These are phyloP conservation scores for Strigamia maritima DNA, from an alignment of 2,888 invertebrate genomes.

Conservation along the genomic window DNA sequence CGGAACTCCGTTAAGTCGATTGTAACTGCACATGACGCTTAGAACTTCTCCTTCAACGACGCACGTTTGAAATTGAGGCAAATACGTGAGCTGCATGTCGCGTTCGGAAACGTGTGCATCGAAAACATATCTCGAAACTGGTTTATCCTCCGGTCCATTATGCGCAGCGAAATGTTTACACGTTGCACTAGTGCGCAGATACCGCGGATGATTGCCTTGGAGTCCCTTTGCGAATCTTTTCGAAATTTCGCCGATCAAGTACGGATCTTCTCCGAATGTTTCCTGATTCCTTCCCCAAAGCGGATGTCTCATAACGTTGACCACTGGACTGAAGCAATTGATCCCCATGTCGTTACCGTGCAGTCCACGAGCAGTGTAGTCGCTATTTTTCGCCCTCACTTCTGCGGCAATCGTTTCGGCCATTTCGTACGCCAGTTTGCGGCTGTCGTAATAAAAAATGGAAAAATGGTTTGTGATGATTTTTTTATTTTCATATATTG, in stretches of 20 bases:
- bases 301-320: slow-evolving; percentile 41
- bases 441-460: slow-evolving; percentile 28
- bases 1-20: slow-evolving; percentile 40
- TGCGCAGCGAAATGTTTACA: slow-evolving; percentile 41
- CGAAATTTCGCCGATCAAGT: slow-evolving; percentile 37
- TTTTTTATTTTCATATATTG: neutral
- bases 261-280: slow-evolving; percentile 41
- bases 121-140: slow-evolving; percentile 37
- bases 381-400: slow-evolving; percentile 39
- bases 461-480: neutral
- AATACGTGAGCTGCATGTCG: slow-evolving; percentile 39
- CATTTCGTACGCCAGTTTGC: slow-evolving; percentile 34
- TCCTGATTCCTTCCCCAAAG: slow-evolving; percentile 42
- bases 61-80: slow-evolving; percentile 39
- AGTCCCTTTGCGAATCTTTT: slow-evolving; percentile 37
- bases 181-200: slow-evolving; percentile 40
- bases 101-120: slow-evolving; percentile 39
- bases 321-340: slow-evolving; percentile 41
- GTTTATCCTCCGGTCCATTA: slow-evolving; percentile 41
- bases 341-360: slow-evolving; percentile 40
- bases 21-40: slow-evolving; percentile 41
- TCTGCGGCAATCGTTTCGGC: slow-evolving; percentile 40
- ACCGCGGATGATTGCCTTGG: slow-evolving; percentile 39
- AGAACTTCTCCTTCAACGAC: slow-evolving; percentile 38
- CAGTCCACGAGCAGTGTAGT: slow-evolving; percentile 37